Base-by-base conservation (phyloP, 2,113 vertebrate species). In the Chaenocephalus aceratus region DNA sequence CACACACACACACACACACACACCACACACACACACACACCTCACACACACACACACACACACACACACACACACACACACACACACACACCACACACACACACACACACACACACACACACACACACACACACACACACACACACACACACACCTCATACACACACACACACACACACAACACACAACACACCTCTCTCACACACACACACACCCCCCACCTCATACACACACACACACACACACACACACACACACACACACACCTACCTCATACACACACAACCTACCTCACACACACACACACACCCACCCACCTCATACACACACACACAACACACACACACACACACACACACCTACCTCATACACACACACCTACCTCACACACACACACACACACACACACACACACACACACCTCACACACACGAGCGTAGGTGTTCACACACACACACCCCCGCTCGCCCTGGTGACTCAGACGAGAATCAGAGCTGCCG, bases 391-490 rank as follows among this genome's bases (percentile, higher is more conserved):
- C 76, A 74, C 77, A 63, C 80, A 36, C 51, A 12, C n/a, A n/a
- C 61, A 6, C 75, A 60, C 36, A 80, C 76, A n/a, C 21, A 1
- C 46, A 23, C 70, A 16, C 64, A n/a, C 8, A 80, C 76, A 21
- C 21, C 21, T 21, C 21, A 21, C 21, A 21, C 21, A 81, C 76
- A 74, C 15, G 53, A 26, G 84, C 49, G 64, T 80, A 80, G 83
- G 83, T 75, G 85, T 85, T 83, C 77, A 63, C 80, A 36, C 51
- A 12, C 51, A 12, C 61, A 6, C 75, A 60, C 36, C 36, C 36
- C 6, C 36, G 36, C 36, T 41, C 63, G 4, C 72, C 73, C 60
- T 70, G 26, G 18, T 58, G 56, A 69, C 74, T 76, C 66, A 16
- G 62, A 85, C 0, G 56, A 74, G 58, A 83, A 79, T 66, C 59